Evolutionary conservation across 2,888 invertebrate genomes (phyloP).

Genomic region (Plebejus melissa): DNA sequence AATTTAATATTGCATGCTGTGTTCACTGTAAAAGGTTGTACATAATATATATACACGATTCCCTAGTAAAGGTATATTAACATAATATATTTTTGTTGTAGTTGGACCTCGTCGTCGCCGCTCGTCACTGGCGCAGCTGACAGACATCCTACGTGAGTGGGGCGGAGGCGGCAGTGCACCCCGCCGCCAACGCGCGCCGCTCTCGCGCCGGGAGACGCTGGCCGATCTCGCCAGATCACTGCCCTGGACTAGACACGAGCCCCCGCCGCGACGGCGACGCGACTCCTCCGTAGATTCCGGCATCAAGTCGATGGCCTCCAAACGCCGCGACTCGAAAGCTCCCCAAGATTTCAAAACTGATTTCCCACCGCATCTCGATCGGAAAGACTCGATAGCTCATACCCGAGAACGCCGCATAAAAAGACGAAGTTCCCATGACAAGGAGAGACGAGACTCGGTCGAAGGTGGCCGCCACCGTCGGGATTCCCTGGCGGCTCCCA

Average conservation of each 20-base stretch:
- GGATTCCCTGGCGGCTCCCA: constrained; percentile 81
- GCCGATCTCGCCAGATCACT: constrained; percentile 92
- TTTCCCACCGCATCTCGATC: constrained; percentile 78
- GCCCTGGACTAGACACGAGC: constrained; percentile 86
- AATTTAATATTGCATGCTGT: no score
- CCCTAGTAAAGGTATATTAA: neutral
- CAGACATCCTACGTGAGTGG: constrained; percentile 93
- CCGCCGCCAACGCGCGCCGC: constrained; percentile 80
- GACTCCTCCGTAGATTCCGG: constrained; percentile 94
- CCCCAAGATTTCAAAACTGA: constrained; percentile 84
- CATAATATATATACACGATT: neutral
- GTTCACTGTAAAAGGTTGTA: no score
- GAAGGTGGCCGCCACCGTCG: constrained; percentile 84
- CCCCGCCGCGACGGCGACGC: constrained; percentile 84
- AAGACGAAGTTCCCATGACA: constrained; percentile 82
- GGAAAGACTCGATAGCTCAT: constrained; percentile 80
- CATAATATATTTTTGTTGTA: constrained; percentile 34
- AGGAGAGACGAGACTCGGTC: constrained; percentile 81
- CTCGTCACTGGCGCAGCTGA: constrained; percentile 92
- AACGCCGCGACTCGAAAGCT: constrained; percentile 85
- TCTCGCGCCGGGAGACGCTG: constrained; percentile 90
- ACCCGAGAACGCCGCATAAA: constrained; percentile 67
- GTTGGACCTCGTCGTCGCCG: constrained; percentile 86
- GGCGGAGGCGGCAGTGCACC: constrained; percentile 81
- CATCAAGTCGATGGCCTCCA: constrained; percentile 86